phyloP scores from a whole-genome alignment of 2,113 vertebrate genomes.

The Emydocephalus ijimae region DNA sequence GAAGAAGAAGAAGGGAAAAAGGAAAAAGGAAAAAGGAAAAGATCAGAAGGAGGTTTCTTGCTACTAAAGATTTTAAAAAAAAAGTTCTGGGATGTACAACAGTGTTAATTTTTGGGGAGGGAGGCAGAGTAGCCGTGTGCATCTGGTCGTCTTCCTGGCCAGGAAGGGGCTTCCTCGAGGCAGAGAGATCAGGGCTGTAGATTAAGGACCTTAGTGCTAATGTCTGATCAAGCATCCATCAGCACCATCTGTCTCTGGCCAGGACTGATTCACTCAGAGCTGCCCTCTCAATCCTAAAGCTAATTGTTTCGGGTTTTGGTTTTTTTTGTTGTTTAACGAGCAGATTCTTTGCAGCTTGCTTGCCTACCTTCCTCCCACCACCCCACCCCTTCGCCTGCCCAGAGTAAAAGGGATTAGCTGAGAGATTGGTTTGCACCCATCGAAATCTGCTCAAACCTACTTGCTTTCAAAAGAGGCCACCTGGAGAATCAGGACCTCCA shows the following conservation, averaged over 20 bases:
- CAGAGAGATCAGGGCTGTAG: slow-evolving; percentile 15
- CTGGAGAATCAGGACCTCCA: neutral
- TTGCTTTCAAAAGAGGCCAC: neutral
- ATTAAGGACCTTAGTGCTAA: slow-evolving; percentile 48
- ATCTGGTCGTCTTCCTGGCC: neutral
- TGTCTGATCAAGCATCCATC: slow-evolving; percentile 53
- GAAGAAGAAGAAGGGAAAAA: no score
- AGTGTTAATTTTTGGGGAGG: neutral
- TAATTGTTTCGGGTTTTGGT: slow-evolving; percentile 52
- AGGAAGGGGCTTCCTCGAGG: neutral
- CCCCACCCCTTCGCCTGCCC: neutral
- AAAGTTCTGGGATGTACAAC: neutral
- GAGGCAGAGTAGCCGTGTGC: neutral
- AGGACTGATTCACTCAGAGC: slow-evolving; percentile 50
- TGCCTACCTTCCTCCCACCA: neutral
- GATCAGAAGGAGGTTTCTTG: no score
- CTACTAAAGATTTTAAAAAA: no score
- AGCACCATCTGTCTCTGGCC: slow-evolving; percentile 67
- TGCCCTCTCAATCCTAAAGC: slow-evolving; percentile 56
- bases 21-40: fast-evolving
- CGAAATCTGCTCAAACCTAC: neutral
- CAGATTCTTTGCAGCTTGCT: neutral
- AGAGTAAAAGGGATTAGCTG: slow-evolving; percentile 21
- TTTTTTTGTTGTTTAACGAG: slow-evolving; percentile 32
- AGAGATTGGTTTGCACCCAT: neutral